Conservation (phyloP, 1,140 invertebrate genomes). For the Conus betulinus region DNA sequence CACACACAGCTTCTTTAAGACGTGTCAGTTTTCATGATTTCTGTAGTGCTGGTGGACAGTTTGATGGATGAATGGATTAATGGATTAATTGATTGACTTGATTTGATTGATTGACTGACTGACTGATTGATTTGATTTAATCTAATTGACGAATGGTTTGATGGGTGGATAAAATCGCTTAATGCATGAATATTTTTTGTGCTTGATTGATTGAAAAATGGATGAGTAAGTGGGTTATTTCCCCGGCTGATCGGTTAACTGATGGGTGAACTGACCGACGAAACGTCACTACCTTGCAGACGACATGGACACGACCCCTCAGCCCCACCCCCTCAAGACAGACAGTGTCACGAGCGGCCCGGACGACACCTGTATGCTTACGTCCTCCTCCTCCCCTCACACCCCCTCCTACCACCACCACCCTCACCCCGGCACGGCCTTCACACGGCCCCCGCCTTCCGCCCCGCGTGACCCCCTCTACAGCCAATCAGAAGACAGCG, state of each 20-base stretch:
- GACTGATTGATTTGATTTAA: not conserved
- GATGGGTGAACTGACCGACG: not conserved
- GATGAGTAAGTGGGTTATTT: too few relatives aligned
- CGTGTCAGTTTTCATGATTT: too few relatives aligned
- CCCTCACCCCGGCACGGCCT: slow-evolving; percentile 56
- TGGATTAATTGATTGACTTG: too few relatives aligned
- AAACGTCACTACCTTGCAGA: slow-evolving; percentile 6
- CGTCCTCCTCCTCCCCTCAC: not conserved
- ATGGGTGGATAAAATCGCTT: too few relatives aligned
- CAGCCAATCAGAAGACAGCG: slow-evolving; percentile 43
- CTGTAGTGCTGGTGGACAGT: too few relatives aligned
- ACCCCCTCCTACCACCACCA: slow-evolving; percentile 29
- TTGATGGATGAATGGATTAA: not conserved
- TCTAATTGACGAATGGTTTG: too few relatives aligned
- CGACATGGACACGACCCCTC: not conserved
- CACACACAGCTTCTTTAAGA: too few relatives aligned
- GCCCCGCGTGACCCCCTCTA: slow-evolving; percentile 43
- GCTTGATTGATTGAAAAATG: too few relatives aligned
- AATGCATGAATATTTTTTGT: too few relatives aligned
- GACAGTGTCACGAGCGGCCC: not conserved
- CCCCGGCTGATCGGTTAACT: too few relatives aligned
- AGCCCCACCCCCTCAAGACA: not conserved
- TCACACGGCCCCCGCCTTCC: slow-evolving; percentile 54
- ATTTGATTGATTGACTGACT: not conserved
- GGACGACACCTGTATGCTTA: not conserved